Conservation (phyloP, 2,113 vertebrate species). For the Urocolius indicus region DNA sequence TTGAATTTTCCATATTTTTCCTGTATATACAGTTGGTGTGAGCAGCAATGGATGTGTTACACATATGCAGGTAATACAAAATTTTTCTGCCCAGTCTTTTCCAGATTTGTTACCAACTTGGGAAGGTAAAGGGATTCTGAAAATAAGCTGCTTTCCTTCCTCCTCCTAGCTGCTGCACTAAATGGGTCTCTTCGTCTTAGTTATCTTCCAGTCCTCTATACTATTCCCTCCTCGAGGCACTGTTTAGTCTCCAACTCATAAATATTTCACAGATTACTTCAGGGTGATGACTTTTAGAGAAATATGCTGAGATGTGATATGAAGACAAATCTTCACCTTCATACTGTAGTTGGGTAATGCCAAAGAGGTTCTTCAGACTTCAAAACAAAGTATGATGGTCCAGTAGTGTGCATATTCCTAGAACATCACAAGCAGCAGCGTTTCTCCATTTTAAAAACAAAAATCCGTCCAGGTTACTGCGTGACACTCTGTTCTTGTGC, state of each 20-base stretch:
- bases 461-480: neutral
- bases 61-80: neutral
- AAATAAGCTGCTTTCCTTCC: neutral
- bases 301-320: neutral
- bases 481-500: slow-evolving; percentile 9
- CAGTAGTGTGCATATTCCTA: neutral
- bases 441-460: neutral
- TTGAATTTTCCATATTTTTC: neutral
- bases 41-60: neutral
- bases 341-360: neutral
- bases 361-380: neutral
- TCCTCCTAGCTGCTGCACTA: neutral
- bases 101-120: neutral
- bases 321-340: neutral
- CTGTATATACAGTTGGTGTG: neutral
- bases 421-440: neutral
- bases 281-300: neutral
- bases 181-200: neutral
- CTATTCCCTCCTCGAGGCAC: neutral
- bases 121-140: neutral
- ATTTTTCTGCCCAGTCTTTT: neutral
- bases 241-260: neutral
- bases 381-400: neutral
- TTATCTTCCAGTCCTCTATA: neutral
- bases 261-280: neutral